phyloP scores from a whole-genome alignment of 1,140 invertebrate genomes.

The Leptestheria dahalacensis region DNA sequence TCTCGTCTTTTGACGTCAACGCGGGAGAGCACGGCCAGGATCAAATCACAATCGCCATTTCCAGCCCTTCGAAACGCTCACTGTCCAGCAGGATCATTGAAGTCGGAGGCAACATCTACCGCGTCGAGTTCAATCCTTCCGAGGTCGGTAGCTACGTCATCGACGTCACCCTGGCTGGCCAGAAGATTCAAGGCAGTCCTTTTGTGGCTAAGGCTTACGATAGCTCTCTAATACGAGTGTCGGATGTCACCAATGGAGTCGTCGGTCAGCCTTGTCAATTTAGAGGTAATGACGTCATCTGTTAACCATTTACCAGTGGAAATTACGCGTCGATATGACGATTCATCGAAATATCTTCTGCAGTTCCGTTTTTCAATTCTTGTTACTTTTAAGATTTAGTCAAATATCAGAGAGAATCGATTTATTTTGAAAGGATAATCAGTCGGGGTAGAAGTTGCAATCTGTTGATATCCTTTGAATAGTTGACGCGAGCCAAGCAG shows the following conservation, averaged over 20 bases:
- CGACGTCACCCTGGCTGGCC: constrained; percentile 68
- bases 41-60: constrained; percentile 38
- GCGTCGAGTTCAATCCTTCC: constrained; percentile 71
- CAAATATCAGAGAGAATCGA: not conserved
- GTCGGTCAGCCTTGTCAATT: constrained; percentile 86
- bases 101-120: constrained; percentile 34
- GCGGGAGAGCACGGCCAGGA: constrained; percentile 47
- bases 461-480: constrained; percentile 24
- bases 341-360: too few species aligned
- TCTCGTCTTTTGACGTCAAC: constrained; percentile 68
- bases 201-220: constrained; percentile 86
- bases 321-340: too few species aligned
- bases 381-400: not conserved
- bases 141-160: constrained; percentile 84
- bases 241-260: constrained; percentile 69
- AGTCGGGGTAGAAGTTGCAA: too few species aligned
- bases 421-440: not conserved
- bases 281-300: too few species aligned
- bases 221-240: constrained; percentile 74
- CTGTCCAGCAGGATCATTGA: constrained; percentile 51
- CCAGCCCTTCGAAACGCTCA: constrained; percentile 46
- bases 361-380: not conserved
- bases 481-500: constrained; percentile 91
- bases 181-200: constrained; percentile 68
- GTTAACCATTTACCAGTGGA: too few species aligned